Evolutionary conservation across 2,888 invertebrate genomes (phyloP).

Genomic region (Drosophila dives): DNA sequence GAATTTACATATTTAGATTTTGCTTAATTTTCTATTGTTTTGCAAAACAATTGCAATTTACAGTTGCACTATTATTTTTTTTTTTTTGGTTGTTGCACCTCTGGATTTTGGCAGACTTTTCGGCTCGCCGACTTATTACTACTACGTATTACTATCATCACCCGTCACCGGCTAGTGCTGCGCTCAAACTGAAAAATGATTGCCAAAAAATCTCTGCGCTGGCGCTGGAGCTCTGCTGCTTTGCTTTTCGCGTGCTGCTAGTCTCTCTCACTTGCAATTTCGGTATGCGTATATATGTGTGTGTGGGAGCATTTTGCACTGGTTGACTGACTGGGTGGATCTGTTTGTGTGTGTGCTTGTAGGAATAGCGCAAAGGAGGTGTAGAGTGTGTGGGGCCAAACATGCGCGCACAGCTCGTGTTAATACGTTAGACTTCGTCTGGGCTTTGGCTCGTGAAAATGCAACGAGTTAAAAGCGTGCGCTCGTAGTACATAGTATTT

Average conservation of each 20-base stretch:
- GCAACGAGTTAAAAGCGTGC: conserved; percentile 61
- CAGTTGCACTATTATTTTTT: conserved; percentile 36
- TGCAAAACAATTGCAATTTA: conserved; percentile 41
- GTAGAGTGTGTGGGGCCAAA: conserved; percentile 42
- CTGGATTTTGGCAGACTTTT: conserved; percentile 43
- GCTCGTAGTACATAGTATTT: conserved; percentile 72
- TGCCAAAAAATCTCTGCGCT: conserved; percentile 76
- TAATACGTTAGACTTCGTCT: conserved; percentile 54
- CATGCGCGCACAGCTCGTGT: conserved; percentile 74
- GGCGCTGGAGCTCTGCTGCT: conserved; percentile 62
- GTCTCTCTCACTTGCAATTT: conserved; percentile 66
- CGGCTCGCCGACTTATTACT: conserved; percentile 70
- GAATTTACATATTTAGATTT: not conserved
- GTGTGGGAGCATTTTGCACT: conserved; percentile 58
- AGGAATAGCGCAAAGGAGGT: conserved; percentile 5
- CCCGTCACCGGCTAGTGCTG: conserved; percentile 79
- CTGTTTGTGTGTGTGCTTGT: conserved; percentile 9
- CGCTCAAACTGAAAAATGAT: conserved; percentile 78
- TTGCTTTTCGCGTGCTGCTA: conserved; percentile 17
- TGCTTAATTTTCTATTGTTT: conserved; percentile 12
- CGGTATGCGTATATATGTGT: conserved; percentile 30
- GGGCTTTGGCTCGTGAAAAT: conserved; percentile 57
- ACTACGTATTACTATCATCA: conserved; percentile 77
- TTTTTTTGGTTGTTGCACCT: conserved; percentile 36
- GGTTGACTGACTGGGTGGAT: conserved; percentile 49